Percentiles rank a stretch among this genome's conserved stretches.
Evolutionary conservation across 2,888 invertebrate genomes (phyloP).

Genomic region (Mesorhabditis sp.): DNA sequence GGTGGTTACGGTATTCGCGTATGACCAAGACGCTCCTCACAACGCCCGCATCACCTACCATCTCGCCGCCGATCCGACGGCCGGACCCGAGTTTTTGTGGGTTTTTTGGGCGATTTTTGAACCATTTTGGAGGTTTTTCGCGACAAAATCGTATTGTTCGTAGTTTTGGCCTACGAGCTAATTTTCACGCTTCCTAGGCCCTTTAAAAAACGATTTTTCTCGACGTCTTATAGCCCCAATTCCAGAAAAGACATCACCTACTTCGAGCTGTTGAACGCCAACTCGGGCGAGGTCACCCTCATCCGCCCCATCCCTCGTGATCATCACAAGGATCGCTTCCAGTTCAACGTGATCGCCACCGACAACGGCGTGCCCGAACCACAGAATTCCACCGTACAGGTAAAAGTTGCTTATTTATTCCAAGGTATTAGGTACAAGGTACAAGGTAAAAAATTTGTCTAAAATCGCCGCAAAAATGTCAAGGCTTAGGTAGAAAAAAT

Average conservation of each 20-base stretch:
- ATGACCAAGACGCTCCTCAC: constrained; percentile 49
- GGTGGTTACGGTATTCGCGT: constrained; percentile 54
- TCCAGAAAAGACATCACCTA: constrained; percentile 25
- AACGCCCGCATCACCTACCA: constrained; percentile 52
- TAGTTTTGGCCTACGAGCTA: too few species aligned
- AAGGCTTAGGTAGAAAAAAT: too few species aligned
- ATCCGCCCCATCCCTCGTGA: constrained; percentile 32
- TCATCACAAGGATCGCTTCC: constrained; percentile 44
- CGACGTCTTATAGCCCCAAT: background rate
- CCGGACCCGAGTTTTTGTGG: constrained; percentile 36
- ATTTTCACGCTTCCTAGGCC: too few species aligned
- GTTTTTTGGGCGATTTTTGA: background rate
- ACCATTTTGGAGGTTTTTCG: too few species aligned
- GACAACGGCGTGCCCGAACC: constrained; percentile 71
- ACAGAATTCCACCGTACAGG: constrained; percentile 72
- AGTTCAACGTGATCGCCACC: constrained; percentile 72
- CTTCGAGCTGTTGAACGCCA: constrained; percentile 27
- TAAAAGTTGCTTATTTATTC: constrained; percentile 61
- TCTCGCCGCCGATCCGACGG: constrained; percentile 39
- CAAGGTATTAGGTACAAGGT: constrained; percentile 56
- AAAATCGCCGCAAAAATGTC: background rate
- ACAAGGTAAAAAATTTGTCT: background rate
- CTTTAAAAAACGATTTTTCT: too few species aligned
- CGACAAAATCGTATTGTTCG: too few species aligned
- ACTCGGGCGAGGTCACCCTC: constrained; percentile 39